Evolutionary conservation across 2,797 vertebrate genomes (phyloP).

Genomic region (Neopelma chrysocephalum): DNA sequence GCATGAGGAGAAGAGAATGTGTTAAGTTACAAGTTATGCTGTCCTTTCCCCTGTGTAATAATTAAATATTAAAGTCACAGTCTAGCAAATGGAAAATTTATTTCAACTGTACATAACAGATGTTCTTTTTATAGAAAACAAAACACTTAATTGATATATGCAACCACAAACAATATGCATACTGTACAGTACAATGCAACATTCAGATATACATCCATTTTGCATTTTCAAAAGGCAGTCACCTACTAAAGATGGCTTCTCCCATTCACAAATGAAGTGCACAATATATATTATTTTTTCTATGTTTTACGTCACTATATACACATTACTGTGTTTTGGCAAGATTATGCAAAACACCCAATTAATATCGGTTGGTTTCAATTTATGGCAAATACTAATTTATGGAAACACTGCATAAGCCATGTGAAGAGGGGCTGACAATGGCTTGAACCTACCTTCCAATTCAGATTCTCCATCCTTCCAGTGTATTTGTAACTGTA

Average conservation of each 20-base stretch:
- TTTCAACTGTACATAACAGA: slow-evolving; percentile 95
- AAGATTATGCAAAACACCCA: slow-evolving; percentile 75
- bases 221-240: slow-evolving; percentile 78
- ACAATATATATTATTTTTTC: slow-evolving; percentile 81
- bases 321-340: slow-evolving; percentile 78
- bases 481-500: slow-evolving; percentile 65
- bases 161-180: slow-evolving; percentile 85
- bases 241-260: slow-evolving; percentile 77
- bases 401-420: slow-evolving; percentile 61
- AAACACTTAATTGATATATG: slow-evolving; percentile 83
- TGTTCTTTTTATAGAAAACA: slow-evolving; percentile 84
- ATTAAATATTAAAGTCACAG: slow-evolving; percentile 81
- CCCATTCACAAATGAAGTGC: slow-evolving; percentile 86
- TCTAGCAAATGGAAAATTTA: slow-evolving; percentile 97
- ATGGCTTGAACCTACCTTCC: slow-evolving; percentile 71
- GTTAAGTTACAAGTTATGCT: slow-evolving; percentile 19
- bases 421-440: slow-evolving; percentile 35
- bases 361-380: slow-evolving; percentile 53
- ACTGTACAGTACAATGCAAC: slow-evolving; percentile 86
- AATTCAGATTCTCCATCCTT: slow-evolving; percentile 57
- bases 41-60: slow-evolving; percentile 66
- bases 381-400: slow-evolving; percentile 52
- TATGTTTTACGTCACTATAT: slow-evolving; percentile 77
- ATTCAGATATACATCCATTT: slow-evolving; percentile 85
- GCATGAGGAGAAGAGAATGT: neutral